phyloP scores from a whole-genome alignment of 2,113 vertebrate species.

The Theristicus caerulescens region DNA sequence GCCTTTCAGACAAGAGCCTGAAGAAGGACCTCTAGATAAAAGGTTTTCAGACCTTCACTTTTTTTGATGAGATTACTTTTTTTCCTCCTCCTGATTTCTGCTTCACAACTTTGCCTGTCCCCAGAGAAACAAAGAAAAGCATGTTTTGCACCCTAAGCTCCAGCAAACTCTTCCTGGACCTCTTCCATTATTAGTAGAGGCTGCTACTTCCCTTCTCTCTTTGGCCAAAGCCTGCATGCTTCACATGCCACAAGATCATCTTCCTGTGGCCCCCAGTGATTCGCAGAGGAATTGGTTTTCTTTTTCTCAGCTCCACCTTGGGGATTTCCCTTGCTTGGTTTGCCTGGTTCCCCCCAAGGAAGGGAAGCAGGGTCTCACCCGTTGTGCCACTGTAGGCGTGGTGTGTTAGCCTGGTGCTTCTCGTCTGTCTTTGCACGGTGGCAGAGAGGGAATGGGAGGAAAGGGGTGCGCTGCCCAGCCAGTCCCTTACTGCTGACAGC shows the following conservation, averaged over 20 bases:
- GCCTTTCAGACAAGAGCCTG: background rate
- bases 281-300: background rate
- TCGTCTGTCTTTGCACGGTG: background rate
- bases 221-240: slow-evolving; percentile 10
- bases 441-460: background rate
- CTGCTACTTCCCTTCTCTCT: background rate
- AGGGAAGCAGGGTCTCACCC: rapidly evolving
- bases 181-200: background rate
- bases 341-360: background rate
- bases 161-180: background rate
- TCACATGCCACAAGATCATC: slow-evolving; percentile 29
- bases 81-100: background rate
- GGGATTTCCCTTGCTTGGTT: background rate
- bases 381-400: rapidly evolving
- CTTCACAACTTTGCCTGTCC: background rate
- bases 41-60: background rate
- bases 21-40: background rate
- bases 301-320: background rate
- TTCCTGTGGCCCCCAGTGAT: background rate
- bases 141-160: background rate
- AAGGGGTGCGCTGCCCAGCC: background rate
- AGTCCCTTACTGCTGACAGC: background rate
- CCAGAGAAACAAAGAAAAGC: background rate
- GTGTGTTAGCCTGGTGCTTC: background rate
- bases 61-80: background rate